Evolutionary conservation across 2,888 invertebrate species (phyloP), one percentile per base, ranked within the genome.

Genomic region (Macrophya alboannulata): DNA sequence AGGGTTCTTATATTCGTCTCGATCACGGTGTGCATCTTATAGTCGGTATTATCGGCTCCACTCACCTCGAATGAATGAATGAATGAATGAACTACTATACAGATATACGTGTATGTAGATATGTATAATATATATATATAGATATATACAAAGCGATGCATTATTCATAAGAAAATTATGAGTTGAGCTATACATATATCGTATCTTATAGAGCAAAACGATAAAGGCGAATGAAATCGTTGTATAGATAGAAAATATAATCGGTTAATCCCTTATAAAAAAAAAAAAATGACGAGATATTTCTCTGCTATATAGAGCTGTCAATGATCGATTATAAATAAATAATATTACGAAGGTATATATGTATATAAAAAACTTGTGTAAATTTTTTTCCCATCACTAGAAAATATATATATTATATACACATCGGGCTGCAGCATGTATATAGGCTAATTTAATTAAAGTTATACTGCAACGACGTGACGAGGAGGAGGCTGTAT

Each of bases 111-210:
- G n/a, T 74, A 45, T 4, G 2, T 9, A 48, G 3, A 25, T 48
- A n/a, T 10, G 4, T 31, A 31, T 31, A 17, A 6, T 72, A 0
- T 9, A n/a, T n/a, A 55, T 17, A 17, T 55, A n/a, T 55, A n/a
- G n/a, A n/a, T 55, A 8, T 55, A 8, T 62, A 62, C 62, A 25
- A 10, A 43, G 31, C 31, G 79, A 79, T 79, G 79, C 79, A 79
- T 79, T 79, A 79, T 79, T 79, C 79, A 79, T 79, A 6, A 55
- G 79, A 55, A 79, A 79, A 79, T 31, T 31, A 31, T 59, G 5
- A 79, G 10, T n/a, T 5, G 17, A 55, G n/a, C 43, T 43, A n/a
- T 71, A 15, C n/a, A 40, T 25, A 10, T 40, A 37, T 71, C 71
- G 71, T 3, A 12, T 17, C 76, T 12, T 2, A 31, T 31, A 43